These are phyloP conservation scores for Chaetodon auriga DNA, from an alignment of 2,113 vertebrate species.

Conservation along the genomic window DNA sequence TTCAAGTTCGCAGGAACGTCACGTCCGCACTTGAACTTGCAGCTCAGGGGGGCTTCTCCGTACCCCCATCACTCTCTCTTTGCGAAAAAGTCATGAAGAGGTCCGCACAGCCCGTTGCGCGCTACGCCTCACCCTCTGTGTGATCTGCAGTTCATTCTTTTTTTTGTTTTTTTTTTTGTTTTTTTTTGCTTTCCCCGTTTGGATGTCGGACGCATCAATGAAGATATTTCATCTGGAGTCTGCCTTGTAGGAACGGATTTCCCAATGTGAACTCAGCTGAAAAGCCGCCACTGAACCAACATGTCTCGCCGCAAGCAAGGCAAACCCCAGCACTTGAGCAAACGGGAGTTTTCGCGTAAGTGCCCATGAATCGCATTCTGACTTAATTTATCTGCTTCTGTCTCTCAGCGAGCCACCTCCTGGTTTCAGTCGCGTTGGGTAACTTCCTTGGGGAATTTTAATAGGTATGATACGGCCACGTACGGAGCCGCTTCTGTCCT, in stretches of 20 bases:
- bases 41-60: conserved; percentile 94
- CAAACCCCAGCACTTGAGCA: conserved; percentile 99
- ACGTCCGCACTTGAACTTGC: conserved; percentile 99
- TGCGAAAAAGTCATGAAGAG: conserved; percentile 92
- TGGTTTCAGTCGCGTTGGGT: background rate
- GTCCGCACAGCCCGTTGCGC: conserved; percentile 92
- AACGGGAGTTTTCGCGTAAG: conserved; percentile 99
- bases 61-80: conserved; percentile 85
- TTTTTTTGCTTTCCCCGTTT: conserved; percentile 54
- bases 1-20: conserved; percentile 99
- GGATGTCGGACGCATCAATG: conserved; percentile 98
- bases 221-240: conserved; percentile 95
- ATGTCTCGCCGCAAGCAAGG: conserved; percentile 99
- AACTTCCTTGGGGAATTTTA: conserved; percentile 53
- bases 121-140: conserved; percentile 89
- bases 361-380: conserved; percentile 82
- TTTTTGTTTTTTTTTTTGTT: conserved; percentile 14
- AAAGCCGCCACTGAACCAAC: conserved; percentile 87
- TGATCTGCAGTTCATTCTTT: conserved; percentile 90
- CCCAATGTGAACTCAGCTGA: conserved; percentile 81
- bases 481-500: conserved; percentile 44
- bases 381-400: conserved; percentile 57
- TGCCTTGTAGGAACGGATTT: conserved; percentile 87
- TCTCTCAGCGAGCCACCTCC: background rate
- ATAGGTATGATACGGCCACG: conserved; percentile 31